A percentile compares a stretch with the other conserved stretches of the same genome.
These are phyloP conservation scores for Laothoe populi DNA, from an alignment of 2,888 invertebrate species.

Conservation along the genomic window DNA sequence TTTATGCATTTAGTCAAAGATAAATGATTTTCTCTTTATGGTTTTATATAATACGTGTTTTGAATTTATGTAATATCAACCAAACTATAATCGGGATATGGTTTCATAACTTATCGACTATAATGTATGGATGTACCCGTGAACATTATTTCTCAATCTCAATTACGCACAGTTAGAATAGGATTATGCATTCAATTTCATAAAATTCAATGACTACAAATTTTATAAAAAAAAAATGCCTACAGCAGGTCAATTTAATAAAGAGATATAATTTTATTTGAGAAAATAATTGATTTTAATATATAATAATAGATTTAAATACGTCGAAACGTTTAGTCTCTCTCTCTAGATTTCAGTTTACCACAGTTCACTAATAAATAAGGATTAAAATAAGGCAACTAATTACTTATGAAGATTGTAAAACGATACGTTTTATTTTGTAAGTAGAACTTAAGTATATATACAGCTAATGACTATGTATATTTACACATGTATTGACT, in stretches of 20 bases:
- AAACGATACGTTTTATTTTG: constrained; percentile 49
- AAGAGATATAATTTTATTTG: too few relatives aligned
- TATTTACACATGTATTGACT: constrained; percentile 80
- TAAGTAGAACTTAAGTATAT: constrained; percentile 36
- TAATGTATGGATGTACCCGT: neutral
- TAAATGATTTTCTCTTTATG: neutral
- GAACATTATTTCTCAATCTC: neutral
- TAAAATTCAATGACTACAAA: neutral
- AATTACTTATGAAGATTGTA: constrained; percentile 33
- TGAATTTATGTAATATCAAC: neutral
- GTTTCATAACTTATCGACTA: neutral
- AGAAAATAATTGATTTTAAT: too few relatives aligned
- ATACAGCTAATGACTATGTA: constrained; percentile 78
- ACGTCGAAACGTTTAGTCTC: too few relatives aligned
- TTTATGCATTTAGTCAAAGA: neutral
- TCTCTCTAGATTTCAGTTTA: too few relatives aligned
- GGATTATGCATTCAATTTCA: neutral
- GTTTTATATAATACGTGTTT: constrained; percentile 11
- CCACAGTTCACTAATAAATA: too few relatives aligned
- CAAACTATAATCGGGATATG: neutral
- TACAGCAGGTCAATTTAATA: too few relatives aligned
- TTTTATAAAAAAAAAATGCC: too few relatives aligned
- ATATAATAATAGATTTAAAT: too few relatives aligned
- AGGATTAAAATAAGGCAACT: constrained; percentile 26
- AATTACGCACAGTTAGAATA: neutral